Evolutionary conservation across 2,888 invertebrate species (phyloP).

Genomic region (Chloroclysta siterata): DNA sequence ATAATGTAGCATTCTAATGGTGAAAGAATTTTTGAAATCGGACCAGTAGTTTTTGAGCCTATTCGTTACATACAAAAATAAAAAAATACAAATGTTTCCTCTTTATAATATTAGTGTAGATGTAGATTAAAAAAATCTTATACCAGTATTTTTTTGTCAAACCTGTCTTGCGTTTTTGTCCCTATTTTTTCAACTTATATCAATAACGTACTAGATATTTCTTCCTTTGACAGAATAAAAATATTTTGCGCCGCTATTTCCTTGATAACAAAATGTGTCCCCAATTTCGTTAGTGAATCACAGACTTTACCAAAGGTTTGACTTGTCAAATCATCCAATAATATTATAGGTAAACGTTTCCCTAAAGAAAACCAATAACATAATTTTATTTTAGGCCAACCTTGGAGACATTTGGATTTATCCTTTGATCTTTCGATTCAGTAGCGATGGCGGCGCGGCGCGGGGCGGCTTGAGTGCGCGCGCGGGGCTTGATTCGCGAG

Average conservation of each 20-base stretch:
- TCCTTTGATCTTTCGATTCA: slow-evolving; percentile 66
- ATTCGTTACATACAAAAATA: too few relatives aligned
- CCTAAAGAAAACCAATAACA: slow-evolving; percentile 50
- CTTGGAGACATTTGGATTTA: slow-evolving; percentile 62
- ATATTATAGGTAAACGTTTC: slow-evolving; percentile 48
- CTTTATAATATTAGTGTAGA: too few relatives aligned
- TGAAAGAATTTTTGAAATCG: too few relatives aligned
- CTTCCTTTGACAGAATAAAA: slow-evolving; percentile 11
- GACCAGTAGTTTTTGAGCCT: too few relatives aligned
- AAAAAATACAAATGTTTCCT: too few relatives aligned
- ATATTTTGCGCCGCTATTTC: slow-evolving; percentile 11
- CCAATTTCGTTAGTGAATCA: slow-evolving; percentile 40
- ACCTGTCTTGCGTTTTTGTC: too few relatives aligned
- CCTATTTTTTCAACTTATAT: too few relatives aligned
- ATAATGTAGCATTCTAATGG: too few relatives aligned
- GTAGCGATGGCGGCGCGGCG: slow-evolving; percentile 41
- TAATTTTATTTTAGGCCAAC: slow-evolving; percentile 61
- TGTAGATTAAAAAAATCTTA: too few relatives aligned
- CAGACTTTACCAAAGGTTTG: slow-evolving; percentile 39
- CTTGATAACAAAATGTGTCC: slow-evolving; percentile 30
- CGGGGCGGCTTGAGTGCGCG: slow-evolving; percentile 52
- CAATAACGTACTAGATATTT: background rate
- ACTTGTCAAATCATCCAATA: slow-evolving; percentile 45
- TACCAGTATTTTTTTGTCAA: too few relatives aligned
- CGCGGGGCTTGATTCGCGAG: slow-evolving; percentile 54